These are phyloP conservation scores for Ectemnius continuus DNA, from an alignment of 2,888 invertebrate species.

Conservation along the genomic window DNA sequence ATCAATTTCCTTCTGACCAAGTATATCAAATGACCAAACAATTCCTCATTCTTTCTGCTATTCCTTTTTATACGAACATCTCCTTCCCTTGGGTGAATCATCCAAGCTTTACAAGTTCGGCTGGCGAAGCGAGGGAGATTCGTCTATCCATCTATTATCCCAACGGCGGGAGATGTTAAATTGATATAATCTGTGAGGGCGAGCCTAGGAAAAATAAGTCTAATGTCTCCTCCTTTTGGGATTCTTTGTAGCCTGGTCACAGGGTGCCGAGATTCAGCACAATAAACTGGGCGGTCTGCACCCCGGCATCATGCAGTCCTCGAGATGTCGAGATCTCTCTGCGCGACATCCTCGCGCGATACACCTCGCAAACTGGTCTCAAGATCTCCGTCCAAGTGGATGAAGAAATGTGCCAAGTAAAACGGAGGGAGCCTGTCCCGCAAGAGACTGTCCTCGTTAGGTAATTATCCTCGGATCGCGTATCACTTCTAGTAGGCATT, in stretches of 20 bases:
- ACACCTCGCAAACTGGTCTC: conserved; percentile 80
- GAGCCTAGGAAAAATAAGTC: background rate
- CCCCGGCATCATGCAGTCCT: conserved; percentile 82
- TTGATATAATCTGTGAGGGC: too few relatives aligned
- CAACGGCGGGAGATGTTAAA: too few relatives aligned
- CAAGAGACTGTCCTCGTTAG: conserved; percentile 79
- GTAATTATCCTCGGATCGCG: conserved; percentile 68
- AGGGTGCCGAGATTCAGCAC: conserved; percentile 84
- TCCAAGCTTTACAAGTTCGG: too few relatives aligned
- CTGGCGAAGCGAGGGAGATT: too few relatives aligned
- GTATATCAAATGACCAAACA: too few relatives aligned
- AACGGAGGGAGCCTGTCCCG: conserved; percentile 75
- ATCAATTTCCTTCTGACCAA: too few relatives aligned
- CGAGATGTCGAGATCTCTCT: conserved; percentile 82
- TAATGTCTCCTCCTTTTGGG: background rate
- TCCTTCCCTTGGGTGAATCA: too few relatives aligned
- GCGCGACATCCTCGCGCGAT: conserved; percentile 78
- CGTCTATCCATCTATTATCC: too few relatives aligned
- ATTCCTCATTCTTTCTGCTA: too few relatives aligned
- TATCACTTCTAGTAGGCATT: too few relatives aligned
- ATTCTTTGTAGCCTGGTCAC: conserved; percentile 82
- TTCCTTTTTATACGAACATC: too few relatives aligned
- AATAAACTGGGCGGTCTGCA: conserved; percentile 85
- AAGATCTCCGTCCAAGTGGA: conserved; percentile 81
- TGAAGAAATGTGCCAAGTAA: conserved; percentile 82